These are phyloP conservation scores for Intellagama lesueurii DNA, from an alignment of 2,797 vertebrate genomes.

Conservation along the genomic window DNA sequence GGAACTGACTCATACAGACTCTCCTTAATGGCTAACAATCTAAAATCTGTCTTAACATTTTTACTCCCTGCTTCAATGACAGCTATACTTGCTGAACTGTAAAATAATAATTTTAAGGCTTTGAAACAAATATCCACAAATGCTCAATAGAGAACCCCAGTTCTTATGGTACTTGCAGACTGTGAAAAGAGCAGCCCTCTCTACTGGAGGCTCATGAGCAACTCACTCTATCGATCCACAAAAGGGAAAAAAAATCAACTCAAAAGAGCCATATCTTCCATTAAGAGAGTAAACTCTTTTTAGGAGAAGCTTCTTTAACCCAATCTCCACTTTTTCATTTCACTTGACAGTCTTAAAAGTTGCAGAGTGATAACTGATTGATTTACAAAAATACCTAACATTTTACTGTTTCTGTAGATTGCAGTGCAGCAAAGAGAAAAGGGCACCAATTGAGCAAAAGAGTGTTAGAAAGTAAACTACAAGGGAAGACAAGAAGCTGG, in stretches of 20 bases:
- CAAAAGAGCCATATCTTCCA: conserved; percentile 36
- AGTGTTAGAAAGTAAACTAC: conserved; percentile 43
- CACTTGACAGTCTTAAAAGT: background rate
- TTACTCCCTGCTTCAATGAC: background rate
- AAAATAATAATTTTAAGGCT: conserved; percentile 46
- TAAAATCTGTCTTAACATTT: conserved; percentile 2
- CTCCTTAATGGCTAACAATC: conserved; percentile 1
- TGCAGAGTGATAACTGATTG: background rate
- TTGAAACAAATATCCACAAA: conserved; percentile 23
- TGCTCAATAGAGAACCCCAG: conserved; percentile 33
- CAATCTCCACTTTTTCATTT: conserved; percentile 1
- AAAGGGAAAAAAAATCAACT: conserved; percentile 42
- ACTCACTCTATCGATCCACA: background rate
- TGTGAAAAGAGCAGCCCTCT: background rate
- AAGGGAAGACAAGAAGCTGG: conserved; percentile 21
- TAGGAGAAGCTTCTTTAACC: background rate
- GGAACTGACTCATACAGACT: background rate
- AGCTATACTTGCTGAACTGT: background rate
- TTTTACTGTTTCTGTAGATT: background rate
- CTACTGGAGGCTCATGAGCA: conserved; percentile 32
- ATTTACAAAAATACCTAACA: background rate
- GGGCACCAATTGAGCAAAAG: conserved; percentile 17
- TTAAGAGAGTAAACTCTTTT: background rate
- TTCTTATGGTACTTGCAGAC: conserved; percentile 9
- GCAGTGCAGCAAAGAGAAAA: background rate